Evolutionary conservation across 2,113 vertebrate genomes (phyloP).

Genomic region (Donacobius atricapilla): DNA sequence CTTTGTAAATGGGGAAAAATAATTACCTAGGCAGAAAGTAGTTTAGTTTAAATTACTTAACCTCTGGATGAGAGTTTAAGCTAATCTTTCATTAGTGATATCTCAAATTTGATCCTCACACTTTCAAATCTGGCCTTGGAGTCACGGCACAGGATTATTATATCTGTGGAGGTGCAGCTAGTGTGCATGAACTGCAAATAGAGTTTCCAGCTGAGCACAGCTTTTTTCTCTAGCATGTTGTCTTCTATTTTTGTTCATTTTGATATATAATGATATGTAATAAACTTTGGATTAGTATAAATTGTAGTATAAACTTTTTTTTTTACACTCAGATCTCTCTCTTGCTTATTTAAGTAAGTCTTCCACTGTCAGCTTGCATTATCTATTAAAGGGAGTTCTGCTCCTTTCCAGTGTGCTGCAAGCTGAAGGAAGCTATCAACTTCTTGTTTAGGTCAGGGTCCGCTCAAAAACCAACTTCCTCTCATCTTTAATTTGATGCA

Average conservation of each 20-base stretch:
- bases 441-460: not conserved
- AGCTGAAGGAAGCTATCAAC: not conserved
- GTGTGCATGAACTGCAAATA: not conserved
- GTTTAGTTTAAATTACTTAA: not conserved
- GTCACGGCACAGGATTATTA: rapidly evolving
- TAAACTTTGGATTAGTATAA: not conserved
- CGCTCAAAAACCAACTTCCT: not conserved
- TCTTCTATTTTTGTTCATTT: not conserved
- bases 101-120: not conserved
- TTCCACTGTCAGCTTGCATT: not conserved
- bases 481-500: not conserved
- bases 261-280: not conserved
- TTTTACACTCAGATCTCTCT: not conserved
- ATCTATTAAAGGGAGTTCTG: not conserved
- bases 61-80: not conserved
- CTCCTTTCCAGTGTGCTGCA: not conserved
- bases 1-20: not conserved
- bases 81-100: not conserved
- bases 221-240: not conserved
- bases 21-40: not conserved
- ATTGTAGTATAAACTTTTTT: not conserved
- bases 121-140: not conserved
- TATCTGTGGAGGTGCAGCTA: not conserved
- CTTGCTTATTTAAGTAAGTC: not conserved
- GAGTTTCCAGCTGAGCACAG: not conserved